Evolutionary conservation across 1,140 invertebrate species (phyloP).

Genomic region (Drosophila malerkotliana): DNA sequence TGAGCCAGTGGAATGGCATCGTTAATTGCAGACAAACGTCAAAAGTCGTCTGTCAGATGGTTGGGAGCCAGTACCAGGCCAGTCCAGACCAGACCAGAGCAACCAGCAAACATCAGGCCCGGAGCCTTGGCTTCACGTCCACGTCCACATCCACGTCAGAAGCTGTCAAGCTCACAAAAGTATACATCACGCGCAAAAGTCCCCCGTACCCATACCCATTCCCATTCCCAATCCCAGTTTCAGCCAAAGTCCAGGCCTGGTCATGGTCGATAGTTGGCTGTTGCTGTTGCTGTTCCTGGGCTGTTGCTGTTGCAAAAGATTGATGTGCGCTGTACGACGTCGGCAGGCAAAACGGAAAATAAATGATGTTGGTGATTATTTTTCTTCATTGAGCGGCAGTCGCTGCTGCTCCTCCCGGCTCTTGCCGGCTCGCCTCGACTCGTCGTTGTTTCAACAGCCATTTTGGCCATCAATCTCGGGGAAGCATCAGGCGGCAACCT

Average conservation of each 20-base stretch:
- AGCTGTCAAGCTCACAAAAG: conserved; percentile 68
- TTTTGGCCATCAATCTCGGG: conserved; percentile 74
- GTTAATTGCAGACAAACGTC: conserved; percentile 81
- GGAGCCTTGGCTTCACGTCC: conserved; percentile 29
- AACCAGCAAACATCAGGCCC: conserved; percentile 37
- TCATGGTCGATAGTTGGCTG: conserved; percentile 74
- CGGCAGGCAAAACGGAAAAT: conserved; percentile 81
- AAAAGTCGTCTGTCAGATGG: conserved; percentile 72
- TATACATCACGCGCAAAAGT: conserved; percentile 52
- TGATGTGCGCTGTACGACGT: conserved; percentile 74
- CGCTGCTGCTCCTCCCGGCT: conserved; percentile 14
- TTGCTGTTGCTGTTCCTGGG: conserved; percentile 51
- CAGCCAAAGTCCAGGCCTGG: conserved; percentile 46
- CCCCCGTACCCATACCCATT: conserved; percentile 5
- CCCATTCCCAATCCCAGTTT: conserved; percentile 4
- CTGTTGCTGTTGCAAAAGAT: conserved; percentile 72
- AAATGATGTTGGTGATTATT: conserved; percentile 82
- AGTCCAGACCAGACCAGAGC: conserved; percentile 17
- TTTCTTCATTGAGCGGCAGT: conserved; percentile 77
- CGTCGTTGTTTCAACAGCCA: conserved; percentile 74
- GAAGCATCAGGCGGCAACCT: conserved; percentile 49
- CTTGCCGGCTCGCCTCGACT: conserved; percentile 5
- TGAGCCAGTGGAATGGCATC: conserved; percentile 46
- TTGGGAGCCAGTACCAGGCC: conserved; percentile 18
- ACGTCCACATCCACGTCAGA: conserved; percentile 55